Evolutionary conservation across 2,888 invertebrate genomes (phyloP), one percentile per base, ranked within the genome.

Genomic region (Pollenia angustigena): DNA sequence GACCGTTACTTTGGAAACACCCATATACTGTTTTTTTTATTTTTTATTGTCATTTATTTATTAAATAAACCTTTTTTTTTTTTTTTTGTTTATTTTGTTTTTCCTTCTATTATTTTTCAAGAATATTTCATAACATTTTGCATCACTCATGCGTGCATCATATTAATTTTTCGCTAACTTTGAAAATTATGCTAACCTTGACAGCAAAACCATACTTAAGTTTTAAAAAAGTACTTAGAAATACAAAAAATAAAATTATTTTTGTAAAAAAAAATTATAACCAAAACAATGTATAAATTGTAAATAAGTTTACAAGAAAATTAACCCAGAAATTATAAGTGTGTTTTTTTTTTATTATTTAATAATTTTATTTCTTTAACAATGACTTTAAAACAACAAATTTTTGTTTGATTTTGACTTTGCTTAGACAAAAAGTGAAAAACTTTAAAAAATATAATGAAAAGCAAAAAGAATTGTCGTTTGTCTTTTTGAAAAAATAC

Each of bases 141-240:
- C 87, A 85, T 87, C 88, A 86, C 88, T 88, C 89, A 89, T 89
- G 88, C 89, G 88, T 89, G 88, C 87, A 87, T 88, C 87, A 88
- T 87, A 88, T 85, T 87, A 88, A 89, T 89, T 89, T 89, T 89
- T 88, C 89, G 88, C 89, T 88, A 89, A 88, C 87, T 87, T 89
- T 87, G 88, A 87, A 92, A 91, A 92, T 92, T 91, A 92, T 91
- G 90, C 91, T 89, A 89, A 89, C 92, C 92, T 92, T 92, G 92
- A 90, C 92, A 91, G 91, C 91, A 91, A 92, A 90, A 90, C 84
- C 78, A 68, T 74, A 16, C 52, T 79, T 74, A 69, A 76, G 42
- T 71, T 81, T 44, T 44, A 48, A 52, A 46, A 71, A 62, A 56
- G n/a, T 11, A 64, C 16, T 44, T 40, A 71, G 8, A 52, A 44